Evolutionary conservation across 1,140 invertebrate species (phyloP), one percentile per base, ranked within the genome.

Genomic region (Liolophura sinensis): DNA sequence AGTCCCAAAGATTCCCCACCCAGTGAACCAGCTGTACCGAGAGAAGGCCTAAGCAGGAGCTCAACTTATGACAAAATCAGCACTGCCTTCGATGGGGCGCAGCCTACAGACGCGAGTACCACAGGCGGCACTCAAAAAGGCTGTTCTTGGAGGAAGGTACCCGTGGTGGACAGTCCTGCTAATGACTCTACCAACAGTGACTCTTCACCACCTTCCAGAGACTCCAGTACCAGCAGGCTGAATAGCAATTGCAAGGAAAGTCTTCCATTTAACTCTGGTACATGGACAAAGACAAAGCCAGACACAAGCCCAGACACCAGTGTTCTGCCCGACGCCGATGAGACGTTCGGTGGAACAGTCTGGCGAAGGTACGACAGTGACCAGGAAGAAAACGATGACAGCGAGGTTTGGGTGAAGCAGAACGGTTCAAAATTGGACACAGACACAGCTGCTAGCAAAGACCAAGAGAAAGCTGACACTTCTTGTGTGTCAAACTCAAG

Each of bases 61-160:
- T 72, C 71, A 4, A 80, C 78, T 12, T 81, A 77, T 49, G 75
- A 78, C 60, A 81, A 79, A 67, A 65, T 81, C 20, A 71, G 70
- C 16, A 67, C 60, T n/a, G 64, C 66, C 40, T 59, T 47, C 25
- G 55, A 60, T 16, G 62, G 60, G 6, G 55, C 31, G 20, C 31
- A 50, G 22, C 46, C 47, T 5, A 5, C 31, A 40, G 31, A 40
- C 3, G 31, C 31, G 9, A 40, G 31, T 40, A 40, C 31, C 3
- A 9, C 9, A 40, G 31, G 31, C 31, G 31, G 31, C 31, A 9
- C 3, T 3, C 31, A 40, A 9, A 40, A 40, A 40, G 9, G 31
- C 31, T 3, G 31, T 5, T 40, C 31, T 40, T 40, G 31, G 31
- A 40, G 31, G 31, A 40, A 40, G 31, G 9, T 40, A 5, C 31